A percentile compares a stretch with the other conserved stretches of the same genome.
Evolutionary conservation across 2,888 invertebrate species (phyloP).

Genomic region (Fissipunctia ypsillon): DNA sequence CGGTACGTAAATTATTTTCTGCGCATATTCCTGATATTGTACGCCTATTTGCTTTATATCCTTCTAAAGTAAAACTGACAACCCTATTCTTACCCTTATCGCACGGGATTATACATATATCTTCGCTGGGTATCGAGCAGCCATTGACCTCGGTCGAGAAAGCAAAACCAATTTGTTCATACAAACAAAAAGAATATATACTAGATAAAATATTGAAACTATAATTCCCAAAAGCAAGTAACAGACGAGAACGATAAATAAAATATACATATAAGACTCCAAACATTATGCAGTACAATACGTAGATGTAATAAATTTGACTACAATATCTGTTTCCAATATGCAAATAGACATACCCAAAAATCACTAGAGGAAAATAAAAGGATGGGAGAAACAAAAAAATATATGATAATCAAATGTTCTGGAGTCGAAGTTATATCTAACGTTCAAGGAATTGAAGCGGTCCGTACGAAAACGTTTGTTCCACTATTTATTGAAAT

Average conservation of each 20-base stretch:
- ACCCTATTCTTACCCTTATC: slow-evolving; percentile 60
- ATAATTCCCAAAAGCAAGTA: slow-evolving; percentile 69
- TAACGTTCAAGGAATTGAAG: slow-evolving; percentile 72
- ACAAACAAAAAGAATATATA: slow-evolving; percentile 55
- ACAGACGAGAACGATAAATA: slow-evolving; percentile 66
- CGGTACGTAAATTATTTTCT: slow-evolving; percentile 43
- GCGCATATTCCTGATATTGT: slow-evolving; percentile 37
- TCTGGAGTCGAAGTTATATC: slow-evolving; percentile 78
- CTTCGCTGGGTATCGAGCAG: slow-evolving; percentile 46
- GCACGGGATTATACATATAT: slow-evolving; percentile 60
- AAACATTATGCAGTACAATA: slow-evolving; percentile 80
- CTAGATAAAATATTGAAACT: slow-evolving; percentile 64
- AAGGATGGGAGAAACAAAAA: slow-evolving; percentile 81
- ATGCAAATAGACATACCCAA: slow-evolving; percentile 84
- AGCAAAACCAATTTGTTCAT: slow-evolving; percentile 56
- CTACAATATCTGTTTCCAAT: slow-evolving; percentile 87
- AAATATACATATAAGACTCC: slow-evolving; percentile 76
- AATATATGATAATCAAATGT: slow-evolving; percentile 87
- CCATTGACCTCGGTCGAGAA: slow-evolving; percentile 56
- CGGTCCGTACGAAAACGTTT: slow-evolving; percentile 49
- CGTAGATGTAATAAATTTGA: slow-evolving; percentile 84
- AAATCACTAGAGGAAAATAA: slow-evolving; percentile 88
- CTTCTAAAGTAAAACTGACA: slow-evolving; percentile 60
- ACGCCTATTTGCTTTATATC: slow-evolving; percentile 59
- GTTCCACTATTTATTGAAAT: slow-evolving; percentile 49